Evolutionary conservation across 1,140 invertebrate genomes (phyloP).

Genomic region (Listronotus oregonensis): DNA sequence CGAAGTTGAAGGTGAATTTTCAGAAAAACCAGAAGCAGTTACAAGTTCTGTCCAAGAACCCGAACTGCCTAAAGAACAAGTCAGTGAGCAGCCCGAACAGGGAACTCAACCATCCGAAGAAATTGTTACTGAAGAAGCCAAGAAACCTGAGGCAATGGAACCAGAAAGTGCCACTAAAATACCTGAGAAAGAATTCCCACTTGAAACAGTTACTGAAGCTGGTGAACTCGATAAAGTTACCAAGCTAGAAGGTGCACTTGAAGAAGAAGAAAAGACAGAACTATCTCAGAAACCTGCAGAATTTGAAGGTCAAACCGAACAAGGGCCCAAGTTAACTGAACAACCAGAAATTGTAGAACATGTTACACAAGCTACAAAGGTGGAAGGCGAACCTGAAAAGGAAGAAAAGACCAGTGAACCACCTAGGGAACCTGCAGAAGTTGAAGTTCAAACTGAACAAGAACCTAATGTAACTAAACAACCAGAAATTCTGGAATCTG

Average conservation of each 20-base stretch:
- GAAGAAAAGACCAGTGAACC: conserved; percentile 1
- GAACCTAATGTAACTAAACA: background rate
- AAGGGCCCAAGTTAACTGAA: background rate
- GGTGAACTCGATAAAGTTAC: conserved; percentile 2
- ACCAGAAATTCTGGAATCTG: background rate
- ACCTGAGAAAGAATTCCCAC: conserved; percentile 3
- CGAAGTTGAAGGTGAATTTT: conserved; percentile 16
- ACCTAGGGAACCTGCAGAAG: background rate
- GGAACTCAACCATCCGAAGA: conserved; percentile 24
- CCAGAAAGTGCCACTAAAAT: conserved; percentile 27
- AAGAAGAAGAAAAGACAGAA: conserved; percentile 5
- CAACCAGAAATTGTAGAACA: background rate
- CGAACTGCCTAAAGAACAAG: conserved; percentile 22
- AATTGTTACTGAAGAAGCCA: conserved; percentile 6
- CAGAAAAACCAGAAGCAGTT: conserved; percentile 24
- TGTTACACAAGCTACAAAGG: conserved; percentile 1
- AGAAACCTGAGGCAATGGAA: background rate
- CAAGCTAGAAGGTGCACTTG: background rate
- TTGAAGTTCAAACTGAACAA: conserved; percentile 10
- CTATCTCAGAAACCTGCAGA: background rate
- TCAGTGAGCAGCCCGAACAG: conserved; percentile 23
- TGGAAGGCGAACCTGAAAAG: conserved; percentile 9
- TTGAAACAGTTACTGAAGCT: conserved; percentile 19
- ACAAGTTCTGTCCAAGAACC: conserved; percentile 11
- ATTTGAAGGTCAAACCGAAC: conserved; percentile 11